A percentile compares a stretch with the other conserved stretches of the same genome.
Conservation (phyloP, 2,888 invertebrate genomes). For the Hypolimnas misippus region DNA sequence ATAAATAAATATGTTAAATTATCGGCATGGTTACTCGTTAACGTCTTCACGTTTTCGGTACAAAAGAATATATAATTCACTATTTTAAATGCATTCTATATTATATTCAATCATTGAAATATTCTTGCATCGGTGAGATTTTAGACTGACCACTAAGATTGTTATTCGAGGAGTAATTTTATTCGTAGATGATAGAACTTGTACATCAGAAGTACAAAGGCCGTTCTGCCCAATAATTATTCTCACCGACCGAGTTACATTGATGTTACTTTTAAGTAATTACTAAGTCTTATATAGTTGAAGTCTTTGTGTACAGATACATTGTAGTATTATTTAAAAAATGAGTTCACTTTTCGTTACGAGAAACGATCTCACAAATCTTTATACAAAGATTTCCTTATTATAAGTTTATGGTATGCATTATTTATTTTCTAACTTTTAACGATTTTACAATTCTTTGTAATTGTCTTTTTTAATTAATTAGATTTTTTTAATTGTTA, state of each 20-base stretch:
- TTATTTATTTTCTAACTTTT: constrained; percentile 8
- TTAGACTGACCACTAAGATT: constrained; percentile 55
- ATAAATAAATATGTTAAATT: not conserved
- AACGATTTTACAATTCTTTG: not conserved
- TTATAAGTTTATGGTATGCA: not conserved
- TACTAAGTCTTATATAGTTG: constrained; percentile 4
- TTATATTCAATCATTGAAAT: constrained; percentile 16
- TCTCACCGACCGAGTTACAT: constrained; percentile 22
- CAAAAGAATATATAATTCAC: not conserved
- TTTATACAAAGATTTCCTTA: not conserved
- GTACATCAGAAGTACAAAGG: constrained; percentile 22
- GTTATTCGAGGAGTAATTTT: constrained; percentile 4
- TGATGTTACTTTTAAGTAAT: constrained; percentile 17
- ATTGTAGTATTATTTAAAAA: not conserved
- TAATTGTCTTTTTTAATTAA: too few species aligned
- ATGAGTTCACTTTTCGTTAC: not conserved
- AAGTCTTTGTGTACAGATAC: constrained; percentile 15
- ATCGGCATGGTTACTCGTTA: constrained; percentile 1
- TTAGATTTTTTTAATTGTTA: not conserved
- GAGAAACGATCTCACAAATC: constrained; percentile 4
- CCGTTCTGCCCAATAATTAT: not conserved
- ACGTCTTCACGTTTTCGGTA: not conserved
- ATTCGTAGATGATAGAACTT: constrained; percentile 23
- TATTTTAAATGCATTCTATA: constrained; percentile 42
- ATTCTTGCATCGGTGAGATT: constrained; percentile 52